Conservation (phyloP, 2,888 invertebrate species). For the Brenthis hecate region DNA sequence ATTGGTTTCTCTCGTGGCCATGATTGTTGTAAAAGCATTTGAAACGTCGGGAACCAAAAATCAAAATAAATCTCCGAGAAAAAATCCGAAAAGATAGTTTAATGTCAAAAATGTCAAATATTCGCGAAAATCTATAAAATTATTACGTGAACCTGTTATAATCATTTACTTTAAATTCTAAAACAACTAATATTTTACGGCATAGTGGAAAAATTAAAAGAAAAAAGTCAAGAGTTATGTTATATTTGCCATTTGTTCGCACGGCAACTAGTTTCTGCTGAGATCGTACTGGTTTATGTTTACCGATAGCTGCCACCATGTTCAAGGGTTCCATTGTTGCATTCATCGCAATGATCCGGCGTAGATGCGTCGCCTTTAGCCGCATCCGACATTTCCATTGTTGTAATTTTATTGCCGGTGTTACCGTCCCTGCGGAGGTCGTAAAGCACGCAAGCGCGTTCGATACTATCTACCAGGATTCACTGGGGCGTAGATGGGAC, state of each 20-base stretch:
- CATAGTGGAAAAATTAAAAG: too few relatives aligned
- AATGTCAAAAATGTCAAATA: too few relatives aligned
- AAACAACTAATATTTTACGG: too few relatives aligned
- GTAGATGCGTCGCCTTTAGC: slow-evolving; percentile 75
- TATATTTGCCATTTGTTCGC: slow-evolving; percentile 23
- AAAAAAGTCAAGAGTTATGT: background rate
- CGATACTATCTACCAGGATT: slow-evolving; percentile 73
- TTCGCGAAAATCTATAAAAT: too few relatives aligned
- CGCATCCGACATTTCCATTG: slow-evolving; percentile 80
- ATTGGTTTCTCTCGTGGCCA: too few relatives aligned
- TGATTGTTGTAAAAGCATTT: too few relatives aligned
- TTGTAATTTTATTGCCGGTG: slow-evolving; percentile 80
- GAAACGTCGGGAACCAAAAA: too few relatives aligned
- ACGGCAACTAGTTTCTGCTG: slow-evolving; percentile 54
- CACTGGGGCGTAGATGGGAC: slow-evolving; percentile 67
- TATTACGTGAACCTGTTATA: too few relatives aligned
- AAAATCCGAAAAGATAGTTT: too few relatives aligned
- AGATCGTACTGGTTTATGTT: slow-evolving; percentile 64
- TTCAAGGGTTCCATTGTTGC: slow-evolving; percentile 78
- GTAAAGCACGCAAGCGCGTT: slow-evolving; percentile 75
- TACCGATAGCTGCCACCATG: slow-evolving; percentile 77
- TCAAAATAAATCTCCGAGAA: too few relatives aligned
- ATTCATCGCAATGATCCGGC: slow-evolving; percentile 76
- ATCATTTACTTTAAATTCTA: too few relatives aligned
- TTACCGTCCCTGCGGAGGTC: slow-evolving; percentile 75